Evolutionary conservation across 92 coral and sea anemone genomes (phyloP).

Genomic region (Phenganax subtilis): DNA sequence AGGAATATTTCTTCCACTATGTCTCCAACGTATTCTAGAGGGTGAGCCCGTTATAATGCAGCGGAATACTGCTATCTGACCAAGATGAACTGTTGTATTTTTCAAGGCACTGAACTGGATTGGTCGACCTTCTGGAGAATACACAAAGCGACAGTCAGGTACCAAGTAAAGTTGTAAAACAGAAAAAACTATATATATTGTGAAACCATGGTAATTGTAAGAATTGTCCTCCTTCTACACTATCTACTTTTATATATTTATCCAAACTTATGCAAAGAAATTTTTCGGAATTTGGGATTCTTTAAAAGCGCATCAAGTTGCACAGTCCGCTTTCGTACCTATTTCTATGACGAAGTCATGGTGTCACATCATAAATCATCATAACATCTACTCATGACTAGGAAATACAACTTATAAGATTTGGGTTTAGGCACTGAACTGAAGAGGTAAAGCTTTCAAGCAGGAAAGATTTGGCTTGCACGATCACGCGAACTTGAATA

Average conservation of each 20-base stretch:
- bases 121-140: conserved; percentile 39
- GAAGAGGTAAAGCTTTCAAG: background rate
- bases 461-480: background rate
- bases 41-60: conserved; percentile 71
- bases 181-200: too few species aligned
- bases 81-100: conserved; percentile 57
- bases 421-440: background rate
- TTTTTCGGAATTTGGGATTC: too few species aligned
- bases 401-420: background rate
- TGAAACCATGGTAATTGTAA: too few species aligned
- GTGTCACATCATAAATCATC: too few species aligned
- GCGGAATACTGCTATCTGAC: conserved; percentile 57
- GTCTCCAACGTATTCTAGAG: conserved; percentile 80
- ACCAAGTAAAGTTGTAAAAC: too few species aligned
- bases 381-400: background rate
- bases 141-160: background rate
- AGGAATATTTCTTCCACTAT: conserved; percentile 55
- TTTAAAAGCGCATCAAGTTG: too few species aligned
- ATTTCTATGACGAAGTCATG: too few species aligned
- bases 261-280: too few species aligned
- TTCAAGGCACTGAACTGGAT: conserved; percentile 42
- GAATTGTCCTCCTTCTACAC: too few species aligned
- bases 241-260: too few species aligned
- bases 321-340: too few species aligned
- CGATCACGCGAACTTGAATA: background rate